phyloP scores from a whole-genome alignment of 2,113 vertebrate genomes.

The Sporophila hypoxantha region DNA sequence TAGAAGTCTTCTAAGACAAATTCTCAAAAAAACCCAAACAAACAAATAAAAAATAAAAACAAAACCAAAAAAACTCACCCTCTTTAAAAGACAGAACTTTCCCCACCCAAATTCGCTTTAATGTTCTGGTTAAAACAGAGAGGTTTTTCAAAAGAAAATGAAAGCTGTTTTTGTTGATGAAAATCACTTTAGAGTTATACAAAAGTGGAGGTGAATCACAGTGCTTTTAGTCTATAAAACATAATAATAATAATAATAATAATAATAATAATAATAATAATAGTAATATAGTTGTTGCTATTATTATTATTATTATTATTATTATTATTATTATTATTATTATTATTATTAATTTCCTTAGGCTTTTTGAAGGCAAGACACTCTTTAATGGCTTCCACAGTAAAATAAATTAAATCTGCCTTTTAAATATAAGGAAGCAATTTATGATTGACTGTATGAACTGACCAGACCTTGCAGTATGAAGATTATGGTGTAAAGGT shows the following conservation, averaged over 20 bases:
- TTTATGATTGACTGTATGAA: neutral
- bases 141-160: neutral
- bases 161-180: neutral
- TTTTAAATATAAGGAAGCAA: neutral
- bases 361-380: neutral
- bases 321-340: too few relatives aligned
- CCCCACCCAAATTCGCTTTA: rapidly evolving
- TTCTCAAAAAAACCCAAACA: neutral
- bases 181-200: neutral
- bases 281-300: too few relatives aligned
- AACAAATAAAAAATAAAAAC: too few relatives aligned
- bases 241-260: too few relatives aligned
- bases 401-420: neutral
- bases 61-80: neutral
- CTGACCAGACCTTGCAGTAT: neutral
- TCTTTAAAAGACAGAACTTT: neutral
- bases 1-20: neutral
- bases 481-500: neutral
- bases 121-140: neutral
- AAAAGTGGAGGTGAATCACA: neutral
- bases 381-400: neutral
- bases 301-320: too few relatives aligned
- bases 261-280: too few relatives aligned
- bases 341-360: neutral
- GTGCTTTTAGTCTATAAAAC: neutral